A percentile compares a stretch with the other conserved stretches of the same genome.
phyloP scores from a whole-genome alignment of 30 jellyfish, hydroid and myxozoan genomes.

The Aurelia aurita complex sp. Pacific region DNA sequence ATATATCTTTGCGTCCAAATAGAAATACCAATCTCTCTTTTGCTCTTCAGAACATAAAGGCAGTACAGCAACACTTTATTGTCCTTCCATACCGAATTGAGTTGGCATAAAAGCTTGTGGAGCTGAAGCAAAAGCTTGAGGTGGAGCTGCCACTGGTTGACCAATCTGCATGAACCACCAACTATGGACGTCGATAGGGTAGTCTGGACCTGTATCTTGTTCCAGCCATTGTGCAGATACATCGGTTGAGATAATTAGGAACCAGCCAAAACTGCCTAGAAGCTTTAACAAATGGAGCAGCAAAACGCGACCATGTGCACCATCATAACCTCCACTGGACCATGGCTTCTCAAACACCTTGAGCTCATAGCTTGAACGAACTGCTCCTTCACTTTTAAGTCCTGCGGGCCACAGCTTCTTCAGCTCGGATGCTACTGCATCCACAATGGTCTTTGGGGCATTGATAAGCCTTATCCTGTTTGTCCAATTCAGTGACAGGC shows the following conservation, averaged over 20 bases:
- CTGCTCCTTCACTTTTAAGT: conserved; percentile 5
- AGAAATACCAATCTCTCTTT: too few species aligned
- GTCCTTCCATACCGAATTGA: too few species aligned
- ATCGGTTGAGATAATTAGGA: conserved; percentile 30
- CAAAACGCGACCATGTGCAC: conserved; percentile 58
- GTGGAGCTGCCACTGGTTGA: conserved; percentile 9
- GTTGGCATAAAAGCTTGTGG: background rate
- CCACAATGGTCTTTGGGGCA: conserved; percentile 44
- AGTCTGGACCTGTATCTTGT: background rate
- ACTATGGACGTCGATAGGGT: conserved; percentile 28
- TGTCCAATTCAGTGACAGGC: conserved; percentile 38
- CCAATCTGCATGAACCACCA: conserved; percentile 30
- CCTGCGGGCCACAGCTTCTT: conserved; percentile 46
- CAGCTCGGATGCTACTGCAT: conserved; percentile 21
- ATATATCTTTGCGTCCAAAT: too few species aligned
- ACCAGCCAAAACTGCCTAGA: conserved; percentile 19
- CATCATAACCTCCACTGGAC: conserved; percentile 24
- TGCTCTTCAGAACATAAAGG: too few species aligned
- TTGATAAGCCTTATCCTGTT: conserved; percentile 55
- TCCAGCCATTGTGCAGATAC: background rate
- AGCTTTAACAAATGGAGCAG: conserved; percentile 7
- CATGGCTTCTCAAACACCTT: conserved; percentile 62
- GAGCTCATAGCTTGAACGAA: conserved; percentile 1
- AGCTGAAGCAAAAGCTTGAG: background rate
- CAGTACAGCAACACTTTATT: too few species aligned